phyloP scores from a whole-genome alignment of 2,888 invertebrate genomes.

The Diloba caeruleocephala region DNA sequence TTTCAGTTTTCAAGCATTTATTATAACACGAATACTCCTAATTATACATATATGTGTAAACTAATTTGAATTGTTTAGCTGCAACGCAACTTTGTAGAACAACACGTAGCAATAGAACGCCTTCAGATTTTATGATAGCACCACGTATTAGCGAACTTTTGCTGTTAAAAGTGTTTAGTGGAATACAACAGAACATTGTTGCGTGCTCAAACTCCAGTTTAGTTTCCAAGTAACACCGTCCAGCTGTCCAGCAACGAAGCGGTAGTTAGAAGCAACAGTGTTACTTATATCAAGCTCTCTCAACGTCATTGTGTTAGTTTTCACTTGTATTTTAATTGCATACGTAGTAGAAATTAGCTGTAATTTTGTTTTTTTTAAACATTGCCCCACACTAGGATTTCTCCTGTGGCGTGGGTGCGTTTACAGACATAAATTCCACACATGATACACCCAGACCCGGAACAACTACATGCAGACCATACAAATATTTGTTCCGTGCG shows the following conservation, averaged over 20 bases:
- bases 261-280: conserved; percentile 33
- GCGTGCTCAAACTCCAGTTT: conserved; percentile 30
- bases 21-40: too few relatives aligned
- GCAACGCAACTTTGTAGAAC: conserved; percentile 33
- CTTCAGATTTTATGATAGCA: conserved; percentile 61
- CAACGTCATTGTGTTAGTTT: conserved; percentile 17
- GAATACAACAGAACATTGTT: conserved; percentile 44
- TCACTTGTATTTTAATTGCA: conserved; percentile 5
- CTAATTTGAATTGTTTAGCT: conserved; percentile 31
- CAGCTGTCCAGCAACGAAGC: conserved; percentile 1
- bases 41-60: too few relatives aligned
- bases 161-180: conserved; percentile 48
- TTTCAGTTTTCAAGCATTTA: too few relatives aligned
- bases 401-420: too few relatives aligned
- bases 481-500: too few relatives aligned
- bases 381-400: too few relatives aligned
- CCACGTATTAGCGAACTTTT: conserved; percentile 51
- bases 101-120: conserved; percentile 47
- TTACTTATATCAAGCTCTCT: conserved; percentile 11
- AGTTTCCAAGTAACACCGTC: conserved; percentile 31
- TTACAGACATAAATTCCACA: too few relatives aligned
- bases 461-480: too few relatives aligned
- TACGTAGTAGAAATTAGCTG: too few relatives aligned
- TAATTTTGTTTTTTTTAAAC: too few relatives aligned
- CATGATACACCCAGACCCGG: too few relatives aligned